Percentiles rank a stretch among this genome's conserved stretches.
Evolutionary conservation across 2,797 vertebrate genomes (phyloP).

Genomic region (Enteromius unitaeniatus): DNA sequence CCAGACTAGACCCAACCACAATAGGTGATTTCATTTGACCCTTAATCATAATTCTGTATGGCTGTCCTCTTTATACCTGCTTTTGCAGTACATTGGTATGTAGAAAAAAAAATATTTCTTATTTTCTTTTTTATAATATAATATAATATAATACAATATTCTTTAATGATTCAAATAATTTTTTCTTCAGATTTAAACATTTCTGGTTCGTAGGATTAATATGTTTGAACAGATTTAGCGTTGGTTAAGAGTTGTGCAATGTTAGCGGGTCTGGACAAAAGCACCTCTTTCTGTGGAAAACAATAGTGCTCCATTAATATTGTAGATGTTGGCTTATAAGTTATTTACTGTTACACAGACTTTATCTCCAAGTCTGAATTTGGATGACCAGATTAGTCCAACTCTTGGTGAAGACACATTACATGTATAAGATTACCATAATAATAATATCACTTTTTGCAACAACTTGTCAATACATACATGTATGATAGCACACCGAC

Average conservation of each 20-base stretch:
- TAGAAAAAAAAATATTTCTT: not conserved
- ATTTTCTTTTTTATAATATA: not conserved
- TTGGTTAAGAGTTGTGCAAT: conserved; percentile 29
- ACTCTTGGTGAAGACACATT: conserved; percentile 13
- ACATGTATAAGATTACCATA: not conserved
- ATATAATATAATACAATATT: not conserved
- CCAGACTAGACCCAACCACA: not conserved
- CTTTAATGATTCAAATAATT: not conserved
- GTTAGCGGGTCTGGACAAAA: not conserved
- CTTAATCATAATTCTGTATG: not conserved
- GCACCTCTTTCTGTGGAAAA: conserved; percentile 16
- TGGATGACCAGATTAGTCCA: not conserved
- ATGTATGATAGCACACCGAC: not conserved
- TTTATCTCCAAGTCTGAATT: conserved; percentile 6
- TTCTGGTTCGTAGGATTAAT: not conserved
- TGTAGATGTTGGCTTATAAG: not conserved
- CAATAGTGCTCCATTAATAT: conserved; percentile 16
- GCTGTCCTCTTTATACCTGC: not conserved
- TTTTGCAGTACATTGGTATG: not conserved
- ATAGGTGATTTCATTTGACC: not conserved
- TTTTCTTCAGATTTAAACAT: not conserved
- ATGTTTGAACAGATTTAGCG: not conserved
- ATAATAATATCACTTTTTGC: not conserved
- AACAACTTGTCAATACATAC: not conserved
- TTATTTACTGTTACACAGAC: conserved; percentile 14